Evolutionary conservation across 2,888 invertebrate genomes (phyloP).

Genomic region (Punctoribates punctum): DNA sequence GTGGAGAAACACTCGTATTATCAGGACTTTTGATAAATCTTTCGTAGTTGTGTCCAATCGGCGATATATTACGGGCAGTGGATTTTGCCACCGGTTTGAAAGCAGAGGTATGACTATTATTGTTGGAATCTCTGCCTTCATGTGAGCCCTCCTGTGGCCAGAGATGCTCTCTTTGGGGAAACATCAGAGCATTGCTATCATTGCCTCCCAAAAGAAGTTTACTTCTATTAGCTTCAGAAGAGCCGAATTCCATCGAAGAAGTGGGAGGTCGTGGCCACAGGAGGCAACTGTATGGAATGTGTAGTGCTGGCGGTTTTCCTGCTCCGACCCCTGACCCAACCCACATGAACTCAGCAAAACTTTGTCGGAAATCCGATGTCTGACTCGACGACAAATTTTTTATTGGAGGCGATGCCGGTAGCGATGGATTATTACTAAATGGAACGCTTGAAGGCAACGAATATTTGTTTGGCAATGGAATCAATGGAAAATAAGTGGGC

Average conservation of each 20-base stretch:
- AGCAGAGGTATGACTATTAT: slow-evolving; percentile 27
- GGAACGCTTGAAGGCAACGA: slow-evolving; percentile 13
- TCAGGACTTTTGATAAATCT: slow-evolving; percentile 16
- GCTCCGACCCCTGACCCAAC: slow-evolving; percentile 44
- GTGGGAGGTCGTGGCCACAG: slow-evolving; percentile 47
- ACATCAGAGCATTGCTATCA: slow-evolving; percentile 19
- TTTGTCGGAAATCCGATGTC: slow-evolving; percentile 42
- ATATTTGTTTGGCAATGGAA: slow-evolving; percentile 37
- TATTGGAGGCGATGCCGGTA: slow-evolving; percentile 16
- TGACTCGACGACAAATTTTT: slow-evolving; percentile 1
- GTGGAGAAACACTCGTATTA: slow-evolving; percentile 23
- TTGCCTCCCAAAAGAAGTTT: slow-evolving; percentile 15
- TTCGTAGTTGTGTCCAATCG: not conserved
- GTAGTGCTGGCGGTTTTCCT: slow-evolving; percentile 45
- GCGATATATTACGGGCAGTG: not conserved
- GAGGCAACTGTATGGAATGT: slow-evolving; percentile 48
- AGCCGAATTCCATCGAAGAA: slow-evolving; percentile 40
- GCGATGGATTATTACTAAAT: not conserved
- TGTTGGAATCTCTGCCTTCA: slow-evolving; percentile 23
- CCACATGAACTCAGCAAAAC: slow-evolving; percentile 50
- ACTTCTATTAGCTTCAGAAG: slow-evolving; percentile 3
- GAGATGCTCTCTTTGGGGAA: slow-evolving; percentile 23
- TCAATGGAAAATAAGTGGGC: slow-evolving; percentile 38
- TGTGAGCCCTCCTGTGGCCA: slow-evolving; percentile 25
- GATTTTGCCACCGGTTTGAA: slow-evolving; percentile 31